Evolutionary conservation across 2,888 invertebrate species (phyloP), one percentile per base, ranked within the genome.

Genomic region (Glyphotaelius pellucidus): DNA sequence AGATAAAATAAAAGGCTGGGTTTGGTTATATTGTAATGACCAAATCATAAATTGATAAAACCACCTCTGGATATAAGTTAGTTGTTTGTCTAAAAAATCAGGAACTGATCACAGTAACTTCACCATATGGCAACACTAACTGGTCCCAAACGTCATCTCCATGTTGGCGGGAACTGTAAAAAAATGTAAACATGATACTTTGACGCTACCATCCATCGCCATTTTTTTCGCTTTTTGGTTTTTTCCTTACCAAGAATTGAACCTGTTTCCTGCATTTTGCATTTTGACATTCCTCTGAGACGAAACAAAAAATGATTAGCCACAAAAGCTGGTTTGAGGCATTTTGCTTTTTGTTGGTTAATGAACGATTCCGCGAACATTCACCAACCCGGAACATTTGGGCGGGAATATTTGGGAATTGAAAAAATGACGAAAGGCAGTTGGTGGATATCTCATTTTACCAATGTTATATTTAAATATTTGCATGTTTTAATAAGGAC

Each of bases 211-310:
- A 89, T 91, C 84, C 88, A 88, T 47, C n/a, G 42, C 87, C 38
- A 80, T 91, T 91, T 91, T 91, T 91, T 89, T 83, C 52, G 30
- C 19, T 15, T 83, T 83, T 31, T 35, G 25, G 35, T 11, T 89
- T 81, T 89, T 91, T 91, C 89, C 52, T 84, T 80, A 42, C 67
- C 84, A 25, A 88, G 91, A 88, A 91, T 15, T 88, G 91, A 92
- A 93, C 93, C 93, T 93, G 93, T 93, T 93, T 93, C 93, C 93
- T 93, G 93, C 90, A 92, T 90, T 93, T 31, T 92, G 92, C 89
- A 93, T 90, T 93, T 67, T 35, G 88, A 89, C 91, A 91, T 91
- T 91, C 91, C 86, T 90, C 32, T 47, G 87, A 91, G 80, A 85
- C 91, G 89, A 67, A 81, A 89, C 90, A 92, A 92, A 92, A 92